phyloP scores from a whole-genome alignment of 2,797 vertebrate species.

The Enteromius afrohamiltoni region DNA sequence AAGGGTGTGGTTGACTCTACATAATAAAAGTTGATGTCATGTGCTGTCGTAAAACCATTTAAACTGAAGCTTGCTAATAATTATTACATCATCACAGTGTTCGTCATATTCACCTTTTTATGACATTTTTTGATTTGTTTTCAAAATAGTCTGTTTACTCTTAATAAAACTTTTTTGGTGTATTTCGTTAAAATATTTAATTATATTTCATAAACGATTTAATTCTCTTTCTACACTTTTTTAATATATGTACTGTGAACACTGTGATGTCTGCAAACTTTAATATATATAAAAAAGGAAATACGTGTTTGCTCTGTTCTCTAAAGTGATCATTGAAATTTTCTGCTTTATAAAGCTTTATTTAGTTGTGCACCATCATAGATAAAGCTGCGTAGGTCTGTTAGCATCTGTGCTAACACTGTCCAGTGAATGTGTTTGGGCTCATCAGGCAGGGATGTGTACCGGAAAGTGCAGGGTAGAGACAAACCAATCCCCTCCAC shows the following conservation, averaged over 20 bases:
- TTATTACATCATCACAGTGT: neutral
- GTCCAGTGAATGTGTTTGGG: conserved; percentile 66
- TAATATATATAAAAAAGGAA: neutral
- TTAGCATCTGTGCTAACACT: conserved; percentile 15
- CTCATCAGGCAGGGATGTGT: conserved; percentile 85
- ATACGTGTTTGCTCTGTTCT: conserved; percentile 1
- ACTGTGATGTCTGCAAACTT: neutral
- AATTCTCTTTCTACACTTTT: neutral
- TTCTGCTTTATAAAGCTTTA: neutral
- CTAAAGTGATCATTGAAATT: neutral
- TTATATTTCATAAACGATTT: neutral
- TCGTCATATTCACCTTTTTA: neutral
- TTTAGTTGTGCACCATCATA: conserved; percentile 1
- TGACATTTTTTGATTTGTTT: neutral
- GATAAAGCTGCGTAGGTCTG: neutral
- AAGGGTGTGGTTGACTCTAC: conserved; percentile 5
- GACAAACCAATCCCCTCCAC: conserved; percentile 81
- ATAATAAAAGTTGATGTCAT: neutral
- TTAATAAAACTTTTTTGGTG: neutral
- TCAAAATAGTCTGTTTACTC: neutral
- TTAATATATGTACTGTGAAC: neutral
- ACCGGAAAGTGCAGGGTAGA: conserved; percentile 92
- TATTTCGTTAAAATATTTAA: neutral
- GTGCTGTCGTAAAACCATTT: neutral
- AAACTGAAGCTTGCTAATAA: neutral